phyloP scores from a whole-genome alignment of 2,888 invertebrate species.

The Hyalella azteca region DNA sequence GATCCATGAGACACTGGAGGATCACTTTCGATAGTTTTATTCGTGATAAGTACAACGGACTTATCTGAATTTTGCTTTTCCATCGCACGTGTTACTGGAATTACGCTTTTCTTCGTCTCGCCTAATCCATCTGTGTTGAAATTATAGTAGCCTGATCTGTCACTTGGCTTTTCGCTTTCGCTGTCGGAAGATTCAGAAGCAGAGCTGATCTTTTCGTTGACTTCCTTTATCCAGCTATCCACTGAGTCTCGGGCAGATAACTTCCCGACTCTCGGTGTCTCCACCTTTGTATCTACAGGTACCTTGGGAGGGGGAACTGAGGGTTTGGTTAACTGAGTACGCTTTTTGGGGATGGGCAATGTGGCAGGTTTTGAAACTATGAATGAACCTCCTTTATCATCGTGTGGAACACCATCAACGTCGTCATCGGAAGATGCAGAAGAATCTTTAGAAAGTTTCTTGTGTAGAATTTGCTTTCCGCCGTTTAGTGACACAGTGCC shows the following conservation, averaged over 20 bases:
- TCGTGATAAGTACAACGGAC: not conserved
- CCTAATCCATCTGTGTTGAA: not conserved
- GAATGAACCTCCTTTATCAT: conserved; percentile 17
- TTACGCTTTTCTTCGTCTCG: not conserved
- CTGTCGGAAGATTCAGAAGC: not conserved
- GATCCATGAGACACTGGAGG: not conserved
- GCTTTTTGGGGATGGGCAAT: not conserved
- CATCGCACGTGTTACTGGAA: not conserved
- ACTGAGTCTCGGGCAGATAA: not conserved
- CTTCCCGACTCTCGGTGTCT: not conserved
- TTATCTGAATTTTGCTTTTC: not conserved
- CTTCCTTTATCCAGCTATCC: not conserved
- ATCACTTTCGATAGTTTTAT: not conserved
- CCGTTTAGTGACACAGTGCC: too few relatives aligned
- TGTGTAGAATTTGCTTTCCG: too few relatives aligned
- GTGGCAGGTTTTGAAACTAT: not conserved
- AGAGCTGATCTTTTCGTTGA: not conserved
- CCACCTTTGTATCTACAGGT: not conserved
- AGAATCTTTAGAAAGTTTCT: not conserved
- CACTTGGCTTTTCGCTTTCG: not conserved
- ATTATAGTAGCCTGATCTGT: not conserved
- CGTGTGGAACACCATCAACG: not conserved
- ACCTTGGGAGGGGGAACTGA: not conserved
- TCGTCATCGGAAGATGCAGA: conserved; percentile 11
- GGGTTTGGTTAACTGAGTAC: not conserved